Evolutionary conservation across 2,797 vertebrate genomes (phyloP), one percentile per base, ranked within the genome.

Genomic region (Xerus rutilus): DNA sequence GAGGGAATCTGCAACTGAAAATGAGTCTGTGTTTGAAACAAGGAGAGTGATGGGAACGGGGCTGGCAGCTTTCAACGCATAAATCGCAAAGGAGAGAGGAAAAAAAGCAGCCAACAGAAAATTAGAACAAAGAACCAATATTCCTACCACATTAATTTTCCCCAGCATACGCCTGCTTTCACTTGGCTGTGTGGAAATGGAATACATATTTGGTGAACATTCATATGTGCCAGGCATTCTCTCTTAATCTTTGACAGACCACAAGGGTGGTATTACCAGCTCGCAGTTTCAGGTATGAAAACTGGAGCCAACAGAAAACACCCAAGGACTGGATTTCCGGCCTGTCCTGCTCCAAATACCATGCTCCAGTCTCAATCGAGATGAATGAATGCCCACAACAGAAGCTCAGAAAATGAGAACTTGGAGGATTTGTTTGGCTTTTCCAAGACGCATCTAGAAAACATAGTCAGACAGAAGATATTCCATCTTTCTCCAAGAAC

Each of bases 1-100:
- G 76, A 93, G 77, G 45, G 32, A 69, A 72, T 84, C 59, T 9
- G 0, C 78, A n/a, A 3, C 81, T 14, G 74, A 89, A 78, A 83
- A 92, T 54, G 21, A 90, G 72, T 70, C 95, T 72, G 17, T 28
- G 32, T 91, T 95, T 17, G 79, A 84, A 85, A 89, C 0, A 9
- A 82, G 77, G 47, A 65, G 28, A 18, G n/a, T 5, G 49, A 45
- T n/a, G 62, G 73, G 70, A 67, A 74, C 3, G 35, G n/a, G 23
- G 78, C 39, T 94, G 62, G 73, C 1, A 62, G 74, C 52, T 77
- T 91, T 67, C 64, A 45, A 45, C 54, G 79, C 88, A 57, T 43
- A 73, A 91, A 88, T 1, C 83, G 64, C 6, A 21, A 0, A 25
- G 13, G 10, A 57, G n/a, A 5, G 0, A 20, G 7, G 23, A 54